Evolutionary conservation across 2,113 vertebrate genomes (phyloP).

Genomic region (Bagarius yarrelli): DNA sequence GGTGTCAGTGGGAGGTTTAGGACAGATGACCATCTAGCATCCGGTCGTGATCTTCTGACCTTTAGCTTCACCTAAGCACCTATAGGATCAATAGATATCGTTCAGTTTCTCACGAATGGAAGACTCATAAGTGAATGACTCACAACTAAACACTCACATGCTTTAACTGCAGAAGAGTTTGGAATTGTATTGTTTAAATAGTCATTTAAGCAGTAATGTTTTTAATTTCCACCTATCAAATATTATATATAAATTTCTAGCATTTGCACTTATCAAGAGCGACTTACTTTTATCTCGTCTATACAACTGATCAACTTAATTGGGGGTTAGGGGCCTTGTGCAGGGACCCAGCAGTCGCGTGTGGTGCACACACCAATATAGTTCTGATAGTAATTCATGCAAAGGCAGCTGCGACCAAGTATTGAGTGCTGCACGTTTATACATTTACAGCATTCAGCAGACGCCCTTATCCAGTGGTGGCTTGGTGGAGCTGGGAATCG

Average conservation of each 20-base stretch:
- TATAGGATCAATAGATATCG: neutral
- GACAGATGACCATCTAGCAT: slow-evolving; percentile 15
- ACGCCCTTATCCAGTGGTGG: no score
- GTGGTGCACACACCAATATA: no score
- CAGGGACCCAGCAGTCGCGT: no score
- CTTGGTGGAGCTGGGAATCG: no score
- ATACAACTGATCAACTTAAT: no score
- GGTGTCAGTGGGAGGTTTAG: neutral
- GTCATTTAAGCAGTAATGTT: neutral
- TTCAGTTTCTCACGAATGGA: neutral
- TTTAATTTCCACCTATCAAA: neutral
- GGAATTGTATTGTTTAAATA: neutral
- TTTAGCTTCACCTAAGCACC: neutral
- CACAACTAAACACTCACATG: neutral
- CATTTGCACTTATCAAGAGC: neutral
- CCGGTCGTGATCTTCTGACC: slow-evolving; percentile 11
- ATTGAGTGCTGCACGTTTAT: no score
- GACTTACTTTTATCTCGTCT: no score
- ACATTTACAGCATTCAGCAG: no score
- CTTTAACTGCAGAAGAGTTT: neutral
- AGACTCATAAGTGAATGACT: neutral
- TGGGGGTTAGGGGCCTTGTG: no score
- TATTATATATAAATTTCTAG: no score
- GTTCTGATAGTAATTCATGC: no score
- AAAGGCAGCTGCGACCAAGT: no score